Conservation (phyloP, 2,888 invertebrate species). For the Lasioglossum villosulum region DNA sequence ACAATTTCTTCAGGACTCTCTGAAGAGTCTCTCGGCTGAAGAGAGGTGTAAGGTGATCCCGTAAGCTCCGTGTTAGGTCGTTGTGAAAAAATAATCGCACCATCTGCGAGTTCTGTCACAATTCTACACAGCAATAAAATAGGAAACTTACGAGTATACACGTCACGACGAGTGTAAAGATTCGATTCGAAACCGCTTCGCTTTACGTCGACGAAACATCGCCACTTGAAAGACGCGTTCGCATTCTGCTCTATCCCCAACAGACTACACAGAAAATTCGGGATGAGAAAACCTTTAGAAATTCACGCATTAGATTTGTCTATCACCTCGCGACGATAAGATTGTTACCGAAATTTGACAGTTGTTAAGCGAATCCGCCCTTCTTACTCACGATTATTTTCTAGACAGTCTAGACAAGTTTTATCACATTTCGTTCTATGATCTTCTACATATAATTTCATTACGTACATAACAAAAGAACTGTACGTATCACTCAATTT, state of each 20-base stretch:
- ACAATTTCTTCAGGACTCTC: constrained; percentile 12
- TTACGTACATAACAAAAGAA: no score
- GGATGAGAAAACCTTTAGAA: neutral
- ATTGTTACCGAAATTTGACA: neutral
- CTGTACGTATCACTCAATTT: no score
- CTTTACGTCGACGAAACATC: constrained; percentile 25
- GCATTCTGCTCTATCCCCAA: neutral
- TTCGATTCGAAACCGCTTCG: constrained; percentile 34
- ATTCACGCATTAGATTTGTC: neutral
- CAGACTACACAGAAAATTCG: neutral
- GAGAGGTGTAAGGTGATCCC: constrained; percentile 40
- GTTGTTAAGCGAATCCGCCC: neutral
- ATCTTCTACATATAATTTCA: no score
- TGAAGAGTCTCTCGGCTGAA: constrained; percentile 22
- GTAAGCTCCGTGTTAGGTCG: constrained; percentile 31
- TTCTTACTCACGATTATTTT: no score
- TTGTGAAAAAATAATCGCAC: constrained; percentile 58
- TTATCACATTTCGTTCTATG: no score
- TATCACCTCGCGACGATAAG: neutral
- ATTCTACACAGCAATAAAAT: constrained; percentile 67
- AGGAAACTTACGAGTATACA: constrained; percentile 60
- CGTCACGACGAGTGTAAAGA: constrained; percentile 47
- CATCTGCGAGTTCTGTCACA: constrained; percentile 41
- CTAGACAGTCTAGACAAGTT: no score
- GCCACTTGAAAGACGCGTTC: constrained; percentile 26